Evolutionary conservation across 2,113 vertebrate genomes (phyloP).

Genomic region (Hippocampus mohnikei): DNA sequence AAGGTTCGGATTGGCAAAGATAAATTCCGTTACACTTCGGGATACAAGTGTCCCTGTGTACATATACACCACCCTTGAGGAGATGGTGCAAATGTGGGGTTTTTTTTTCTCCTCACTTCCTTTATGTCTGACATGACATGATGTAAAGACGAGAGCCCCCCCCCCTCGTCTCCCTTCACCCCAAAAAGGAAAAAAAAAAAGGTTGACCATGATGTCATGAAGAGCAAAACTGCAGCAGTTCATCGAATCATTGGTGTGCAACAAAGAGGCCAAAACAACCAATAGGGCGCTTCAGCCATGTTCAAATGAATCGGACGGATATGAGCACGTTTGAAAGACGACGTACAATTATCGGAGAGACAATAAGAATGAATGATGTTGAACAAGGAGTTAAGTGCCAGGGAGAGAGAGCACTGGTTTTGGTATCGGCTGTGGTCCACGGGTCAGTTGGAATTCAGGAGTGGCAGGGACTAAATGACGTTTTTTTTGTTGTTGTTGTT

Average conservation of each 20-base stretch:
- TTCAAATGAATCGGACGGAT: slow-evolving; percentile 61
- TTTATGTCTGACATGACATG: slow-evolving; percentile 12
- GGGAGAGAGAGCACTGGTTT: slow-evolving; percentile 71
- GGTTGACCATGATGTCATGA: slow-evolving; percentile 3
- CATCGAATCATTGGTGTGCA: background rate
- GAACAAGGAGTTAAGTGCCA: slow-evolving; percentile 27
- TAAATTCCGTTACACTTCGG: background rate
- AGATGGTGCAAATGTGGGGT: background rate
- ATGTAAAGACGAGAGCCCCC: slow-evolving; percentile 26
- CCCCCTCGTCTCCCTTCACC: no score
- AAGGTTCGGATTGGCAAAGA: slow-evolving; percentile 2
- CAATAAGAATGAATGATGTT: slow-evolving; percentile 4
- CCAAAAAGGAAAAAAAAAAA: background rate
- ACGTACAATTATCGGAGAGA: slow-evolving; percentile 26
- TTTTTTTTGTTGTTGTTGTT: background rate
- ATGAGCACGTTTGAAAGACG: slow-evolving; percentile 34
- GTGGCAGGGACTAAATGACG: slow-evolving; percentile 25
- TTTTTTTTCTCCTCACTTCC: background rate
- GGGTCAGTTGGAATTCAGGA: slow-evolving; percentile 51
- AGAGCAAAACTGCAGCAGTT: background rate
- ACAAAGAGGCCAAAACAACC: background rate
- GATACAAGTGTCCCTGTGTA: background rate
- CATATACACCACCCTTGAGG: background rate
- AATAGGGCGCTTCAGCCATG: slow-evolving; percentile 19
- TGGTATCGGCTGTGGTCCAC: slow-evolving; percentile 74